Conservation (phyloP, 1,140 invertebrate genomes). For the Pogonomyrmex californicus region DNA sequence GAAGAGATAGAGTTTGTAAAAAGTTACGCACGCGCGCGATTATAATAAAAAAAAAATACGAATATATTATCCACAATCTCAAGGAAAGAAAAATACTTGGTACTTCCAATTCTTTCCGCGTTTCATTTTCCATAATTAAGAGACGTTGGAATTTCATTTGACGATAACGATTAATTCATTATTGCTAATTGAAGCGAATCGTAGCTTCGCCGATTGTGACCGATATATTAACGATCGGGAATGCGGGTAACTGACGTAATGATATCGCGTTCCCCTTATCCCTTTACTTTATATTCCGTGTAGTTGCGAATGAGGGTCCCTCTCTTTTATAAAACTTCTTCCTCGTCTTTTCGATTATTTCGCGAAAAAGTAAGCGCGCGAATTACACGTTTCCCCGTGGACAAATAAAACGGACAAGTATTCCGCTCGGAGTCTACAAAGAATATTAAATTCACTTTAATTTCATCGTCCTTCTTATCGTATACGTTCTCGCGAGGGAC, state of each 20-base stretch:
- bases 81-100: background rate
- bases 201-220: background rate
- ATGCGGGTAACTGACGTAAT: background rate
- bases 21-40: background rate
- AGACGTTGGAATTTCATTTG: slow-evolving; percentile 13
- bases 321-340: background rate
- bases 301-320: background rate
- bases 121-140: slow-evolving; percentile 34
- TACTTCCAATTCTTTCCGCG: background rate
- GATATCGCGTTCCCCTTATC: slow-evolving; percentile 8
- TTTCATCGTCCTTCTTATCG: slow-evolving; percentile 19
- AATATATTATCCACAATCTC: background rate
- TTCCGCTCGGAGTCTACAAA: background rate
- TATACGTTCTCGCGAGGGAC: background rate
- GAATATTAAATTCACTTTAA: slow-evolving; percentile 29
- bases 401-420: background rate
- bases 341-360: slow-evolving; percentile 17
- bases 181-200: slow-evolving; percentile 34
- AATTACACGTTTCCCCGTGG: background rate
- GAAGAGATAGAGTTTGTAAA: background rate
- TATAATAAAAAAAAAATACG: background rate
- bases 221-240: background rate
- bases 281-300: slow-evolving; percentile 27
- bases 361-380: background rate
- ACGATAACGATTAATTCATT: slow-evolving; percentile 13